Percentiles rank a stretch among this genome's conserved stretches.
These are phyloP conservation scores for Mastacembelus armatus DNA, from an alignment of 2,797 vertebrate genomes.

Conservation along the genomic window DNA sequence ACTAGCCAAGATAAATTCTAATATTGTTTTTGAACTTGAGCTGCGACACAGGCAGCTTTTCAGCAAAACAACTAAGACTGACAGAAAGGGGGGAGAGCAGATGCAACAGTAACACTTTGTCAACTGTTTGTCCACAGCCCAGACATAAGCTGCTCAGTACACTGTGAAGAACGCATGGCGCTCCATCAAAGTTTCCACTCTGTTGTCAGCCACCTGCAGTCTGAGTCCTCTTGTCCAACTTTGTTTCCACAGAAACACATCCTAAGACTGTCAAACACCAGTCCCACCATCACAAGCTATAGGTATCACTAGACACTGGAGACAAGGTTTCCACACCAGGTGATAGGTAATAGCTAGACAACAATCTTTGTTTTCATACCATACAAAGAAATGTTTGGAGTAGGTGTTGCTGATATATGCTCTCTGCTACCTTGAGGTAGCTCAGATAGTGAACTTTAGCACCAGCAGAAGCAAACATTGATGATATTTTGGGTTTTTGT, in stretches of 20 bases:
- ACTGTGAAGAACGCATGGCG: slow-evolving; percentile 49
- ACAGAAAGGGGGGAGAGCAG: slow-evolving; percentile 49
- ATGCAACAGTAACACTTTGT: slow-evolving; percentile 49
- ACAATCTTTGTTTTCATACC: background rate
- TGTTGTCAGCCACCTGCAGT: slow-evolving; percentile 45
- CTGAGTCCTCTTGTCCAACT: slow-evolving; percentile 18
- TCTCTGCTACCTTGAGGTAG: background rate
- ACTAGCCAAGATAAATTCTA: background rate
- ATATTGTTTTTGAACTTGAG: slow-evolving; percentile 33
- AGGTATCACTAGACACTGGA: background rate
- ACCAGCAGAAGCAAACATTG: no score
- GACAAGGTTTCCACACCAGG: background rate
- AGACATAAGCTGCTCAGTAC: slow-evolving; percentile 42
- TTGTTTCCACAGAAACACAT: slow-evolving; percentile 18
- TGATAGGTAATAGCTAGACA: no score
- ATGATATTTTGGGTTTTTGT: no score
- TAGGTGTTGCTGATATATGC: background rate
- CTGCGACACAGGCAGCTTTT: slow-evolving; percentile 22
- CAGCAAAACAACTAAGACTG: slow-evolving; percentile 30
- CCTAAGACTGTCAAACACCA: slow-evolving; percentile 2
- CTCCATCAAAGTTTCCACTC: slow-evolving; percentile 44
- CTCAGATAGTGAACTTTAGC: background rate
- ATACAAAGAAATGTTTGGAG: background rate
- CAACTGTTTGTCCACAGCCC: slow-evolving; percentile 56
- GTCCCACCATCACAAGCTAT: background rate